Base-by-base conservation (phyloP, 2,797 vertebrate genomes). In the Poeciliopsis presidionis region DNA sequence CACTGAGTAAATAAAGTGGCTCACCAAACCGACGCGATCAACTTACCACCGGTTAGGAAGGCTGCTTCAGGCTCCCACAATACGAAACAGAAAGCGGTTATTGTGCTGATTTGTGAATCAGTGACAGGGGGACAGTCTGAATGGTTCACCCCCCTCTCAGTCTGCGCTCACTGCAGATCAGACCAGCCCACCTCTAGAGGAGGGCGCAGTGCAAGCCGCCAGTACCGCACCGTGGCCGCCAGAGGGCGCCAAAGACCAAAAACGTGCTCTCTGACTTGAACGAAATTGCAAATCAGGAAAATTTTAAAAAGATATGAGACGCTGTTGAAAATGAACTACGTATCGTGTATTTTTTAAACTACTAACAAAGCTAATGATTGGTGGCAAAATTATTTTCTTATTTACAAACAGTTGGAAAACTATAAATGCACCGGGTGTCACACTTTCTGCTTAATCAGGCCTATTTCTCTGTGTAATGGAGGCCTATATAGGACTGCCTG, bases 11-110 rank as follows among this genome's bases (percentile, higher is more conserved):
- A 39, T 28, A 1, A 9, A 41, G 49, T 20, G 13, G 25, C 14
- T 41, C 28, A 6, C 14, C 1, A 1, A 53, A 51, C 53, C 0
- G 3, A 49, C 45, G 0, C 13, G 63, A 30, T 49, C 1, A 16
- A 91, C 93, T 93, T 87, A 94, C 93, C 93, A 30, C 69, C n/a
- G 77, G 28, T 79, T 18, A 13, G 9, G 72, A 39, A 20, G 2
- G 28, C 0, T 30, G 67, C 13, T 67, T 1, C 16, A 7, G 9
- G 46, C 46, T 78, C 2, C 45, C 49, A 43, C 16, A 0, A 1
- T 33, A 39, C 0, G 0, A 57, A 7, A 72, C 55, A 2, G n/a
- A n/a, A 2, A 22, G 22, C 1, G 57, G 7, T 51, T 65, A 47
- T 75, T 1, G 82, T 11, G 45, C 61, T 73, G 82, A 87, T 87